Percentiles rank a stretch among this genome's conserved stretches.
These are phyloP conservation scores for Smithornis capensis DNA, from an alignment of 2,113 vertebrate species.

Conservation along the genomic window DNA sequence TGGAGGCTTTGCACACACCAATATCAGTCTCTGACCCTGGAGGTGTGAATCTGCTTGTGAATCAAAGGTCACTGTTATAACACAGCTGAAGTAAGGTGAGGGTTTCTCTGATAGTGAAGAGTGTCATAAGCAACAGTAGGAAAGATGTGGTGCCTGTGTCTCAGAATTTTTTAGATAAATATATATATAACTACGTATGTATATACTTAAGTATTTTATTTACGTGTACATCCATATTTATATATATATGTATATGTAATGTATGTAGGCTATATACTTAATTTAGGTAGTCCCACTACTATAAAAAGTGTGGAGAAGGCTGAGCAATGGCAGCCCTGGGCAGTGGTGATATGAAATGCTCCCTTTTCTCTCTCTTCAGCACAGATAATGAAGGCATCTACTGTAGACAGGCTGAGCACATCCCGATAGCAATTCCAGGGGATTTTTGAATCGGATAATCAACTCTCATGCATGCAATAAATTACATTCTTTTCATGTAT, in stretches of 20 bases:
- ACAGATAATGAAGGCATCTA: not conserved
- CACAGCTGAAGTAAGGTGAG: not conserved
- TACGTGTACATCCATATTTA: not conserved
- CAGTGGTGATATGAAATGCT: not conserved
- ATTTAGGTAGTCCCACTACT: not conserved
- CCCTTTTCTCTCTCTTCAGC: not conserved
- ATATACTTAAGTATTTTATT: not conserved
- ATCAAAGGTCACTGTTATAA: not conserved
- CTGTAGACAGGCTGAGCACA: not conserved
- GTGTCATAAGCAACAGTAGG: not conserved
- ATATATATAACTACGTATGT: not conserved
- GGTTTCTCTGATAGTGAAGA: not conserved
- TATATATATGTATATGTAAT: not conserved
- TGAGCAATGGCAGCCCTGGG: not conserved
- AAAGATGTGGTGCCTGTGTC: not conserved
- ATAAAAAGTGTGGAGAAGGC: not conserved
- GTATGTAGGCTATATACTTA: not conserved
- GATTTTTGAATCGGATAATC: not conserved
- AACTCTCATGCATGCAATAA: not conserved
- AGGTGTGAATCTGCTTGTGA: not conserved
- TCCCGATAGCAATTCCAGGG: not conserved
- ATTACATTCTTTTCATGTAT: not conserved
- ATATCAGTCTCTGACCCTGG: not conserved
- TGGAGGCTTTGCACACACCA: fast-evolving
- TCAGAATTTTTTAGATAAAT: not conserved